Base-by-base conservation (phyloP, 2,888 invertebrate species). In the Therioaphis trifolii region DNA sequence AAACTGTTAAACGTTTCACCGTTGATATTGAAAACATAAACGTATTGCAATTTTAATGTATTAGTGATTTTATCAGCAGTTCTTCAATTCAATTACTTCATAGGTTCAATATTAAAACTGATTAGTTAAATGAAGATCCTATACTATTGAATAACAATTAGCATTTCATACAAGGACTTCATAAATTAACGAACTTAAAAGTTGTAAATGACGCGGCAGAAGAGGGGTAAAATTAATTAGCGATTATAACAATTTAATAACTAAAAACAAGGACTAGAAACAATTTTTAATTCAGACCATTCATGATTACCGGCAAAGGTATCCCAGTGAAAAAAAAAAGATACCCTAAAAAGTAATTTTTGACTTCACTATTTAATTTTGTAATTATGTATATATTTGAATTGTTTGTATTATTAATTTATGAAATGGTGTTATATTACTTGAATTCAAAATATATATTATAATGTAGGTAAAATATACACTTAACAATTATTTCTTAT, bases 31-130 rank as follows among this genome's bases (percentile, higher is more conserved):
- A n/a, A n/a, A n/a, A n/a, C n/a, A n/a, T n/a, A n/a, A n/a, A n/a
- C n/a, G n/a, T n/a, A n/a, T n/a, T n/a, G n/a, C n/a, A n/a, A n/a
- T n/a, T n/a, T n/a, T n/a, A n/a, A n/a, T n/a, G n/a, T n/a, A n/a
- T n/a, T n/a, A n/a, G n/a, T n/a, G n/a, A 21, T 55, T 55, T 55
- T 55, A 55, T 55, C 55, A 55, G 15, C 21, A 55, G 15, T 4
- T 55, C 55, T n/a, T 55, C 15, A 55, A 55, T 55, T 55, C 15
- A 55, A 55, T 21, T 55, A 55, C 15, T 55, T 55, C 55, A 55
- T n/a, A 55, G 55, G 55, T 55, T n/a, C 55, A 55, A 55, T 55
- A 55, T 55, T 55, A 55, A 55, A 55, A 55, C 55, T 55, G 55
- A 55, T 55, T 55, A 11, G 15, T n/a, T 55, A 55, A 55, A 55